A percentile compares a stretch with the other conserved stretches of the same genome.
Evolutionary conservation across 2,888 invertebrate species (phyloP).

Genomic region (Cerastoderma edule): DNA sequence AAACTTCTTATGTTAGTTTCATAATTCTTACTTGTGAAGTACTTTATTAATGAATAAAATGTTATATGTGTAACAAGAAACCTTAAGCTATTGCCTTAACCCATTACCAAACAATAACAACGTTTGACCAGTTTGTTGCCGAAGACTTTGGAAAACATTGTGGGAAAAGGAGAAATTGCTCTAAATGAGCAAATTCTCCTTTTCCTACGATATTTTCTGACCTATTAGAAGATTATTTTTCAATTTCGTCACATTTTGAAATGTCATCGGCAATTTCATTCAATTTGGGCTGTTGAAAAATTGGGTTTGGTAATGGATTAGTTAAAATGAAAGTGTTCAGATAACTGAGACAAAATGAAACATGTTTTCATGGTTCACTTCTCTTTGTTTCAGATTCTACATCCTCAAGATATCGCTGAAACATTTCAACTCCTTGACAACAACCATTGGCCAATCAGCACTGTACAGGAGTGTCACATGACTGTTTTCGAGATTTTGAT

Average conservation of each 20-base stretch:
- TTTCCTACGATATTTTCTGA: too few relatives aligned
- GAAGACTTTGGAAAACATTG: too few relatives aligned
- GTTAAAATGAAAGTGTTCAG: not conserved
- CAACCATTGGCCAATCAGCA: constrained; percentile 80
- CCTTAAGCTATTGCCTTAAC: too few relatives aligned
- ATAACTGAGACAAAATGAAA: not conserved
- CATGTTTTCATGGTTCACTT: not conserved
- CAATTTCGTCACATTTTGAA: not conserved
- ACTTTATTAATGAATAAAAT: too few relatives aligned
- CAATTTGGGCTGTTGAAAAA: not conserved
- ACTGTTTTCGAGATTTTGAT: constrained; percentile 75
- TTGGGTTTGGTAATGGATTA: not conserved
- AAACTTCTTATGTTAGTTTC: too few relatives aligned
- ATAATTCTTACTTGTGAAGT: too few relatives aligned
- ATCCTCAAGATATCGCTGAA: constrained; percentile 10
- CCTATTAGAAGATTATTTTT: not conserved
- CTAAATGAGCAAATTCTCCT: too few relatives aligned
- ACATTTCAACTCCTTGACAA: constrained; percentile 72
- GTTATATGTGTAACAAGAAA: too few relatives aligned
- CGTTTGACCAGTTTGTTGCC: too few relatives aligned
- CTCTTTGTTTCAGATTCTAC: constrained; percentile 37
- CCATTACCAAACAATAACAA: too few relatives aligned
- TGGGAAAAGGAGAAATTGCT: too few relatives aligned
- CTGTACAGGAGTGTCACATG: constrained; percentile 73
- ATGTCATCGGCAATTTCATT: not conserved